phyloP scores from a whole-genome alignment of 2,888 invertebrate species.

The Leptinotarsa haldemani region DNA sequence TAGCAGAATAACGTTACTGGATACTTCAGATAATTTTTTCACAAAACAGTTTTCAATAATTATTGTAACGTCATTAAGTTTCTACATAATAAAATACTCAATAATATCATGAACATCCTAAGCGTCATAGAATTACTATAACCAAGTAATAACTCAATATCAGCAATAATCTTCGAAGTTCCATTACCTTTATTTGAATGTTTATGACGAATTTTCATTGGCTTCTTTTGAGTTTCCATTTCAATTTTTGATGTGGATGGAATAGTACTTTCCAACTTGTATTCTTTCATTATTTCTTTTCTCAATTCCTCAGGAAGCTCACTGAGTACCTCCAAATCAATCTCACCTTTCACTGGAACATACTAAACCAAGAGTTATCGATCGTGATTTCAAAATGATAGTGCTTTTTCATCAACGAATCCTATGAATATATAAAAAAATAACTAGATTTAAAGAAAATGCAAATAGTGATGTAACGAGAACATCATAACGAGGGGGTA shows the following conservation, averaged over 20 bases:
- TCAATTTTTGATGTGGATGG: not conserved
- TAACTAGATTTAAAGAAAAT: too few relatives aligned
- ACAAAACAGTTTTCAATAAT: too few relatives aligned
- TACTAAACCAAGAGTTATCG: slow-evolving; percentile 12
- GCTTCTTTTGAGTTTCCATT: not conserved
- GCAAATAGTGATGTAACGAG: too few relatives aligned
- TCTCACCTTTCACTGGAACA: slow-evolving; percentile 54
- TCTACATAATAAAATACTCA: too few relatives aligned
- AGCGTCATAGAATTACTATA: not conserved
- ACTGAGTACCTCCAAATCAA: slow-evolving; percentile 71
- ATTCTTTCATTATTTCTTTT: slow-evolving; percentile 70
- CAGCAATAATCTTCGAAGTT: too few relatives aligned
- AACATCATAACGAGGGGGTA: too few relatives aligned
- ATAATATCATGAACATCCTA: too few relatives aligned
- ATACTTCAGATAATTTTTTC: too few relatives aligned
- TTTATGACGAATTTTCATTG: slow-evolving; percentile 1
- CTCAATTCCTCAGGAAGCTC: slow-evolving; percentile 74
- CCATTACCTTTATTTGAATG: slow-evolving; percentile 12
- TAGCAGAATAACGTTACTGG: too few relatives aligned
- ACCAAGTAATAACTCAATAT: not conserved
- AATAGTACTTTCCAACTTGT: slow-evolving; percentile 46
- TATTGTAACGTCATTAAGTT: too few relatives aligned
- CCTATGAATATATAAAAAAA: too few relatives aligned
- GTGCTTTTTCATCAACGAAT: not conserved
- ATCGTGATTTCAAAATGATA: not conserved